Percentiles rank a stretch among this genome's conserved stretches.
These are phyloP conservation scores for Zelostemma sp. DNA, from an alignment of 1,140 invertebrate genomes.

Conservation along the genomic window DNA sequence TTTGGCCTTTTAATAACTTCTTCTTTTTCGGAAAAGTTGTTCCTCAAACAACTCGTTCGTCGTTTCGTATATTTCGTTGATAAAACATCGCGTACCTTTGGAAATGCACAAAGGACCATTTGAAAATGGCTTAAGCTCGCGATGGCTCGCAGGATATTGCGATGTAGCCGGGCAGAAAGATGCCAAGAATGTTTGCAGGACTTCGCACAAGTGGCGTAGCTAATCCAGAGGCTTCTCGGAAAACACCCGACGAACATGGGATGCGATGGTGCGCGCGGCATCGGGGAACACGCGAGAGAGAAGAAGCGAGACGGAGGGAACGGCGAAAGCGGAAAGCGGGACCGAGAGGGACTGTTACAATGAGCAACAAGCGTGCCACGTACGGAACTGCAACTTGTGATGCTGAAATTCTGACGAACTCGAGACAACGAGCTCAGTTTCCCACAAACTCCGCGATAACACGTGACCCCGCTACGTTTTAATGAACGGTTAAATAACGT, in stretches of 20 bases:
- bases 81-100: too few relatives aligned
- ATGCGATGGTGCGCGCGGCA: conserved; percentile 14
- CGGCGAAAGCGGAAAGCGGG: background rate
- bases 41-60: too few relatives aligned
- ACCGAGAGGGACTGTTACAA: background rate
- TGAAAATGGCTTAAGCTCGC: conserved; percentile 5
- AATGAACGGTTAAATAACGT: background rate
- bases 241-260: conserved; percentile 4
- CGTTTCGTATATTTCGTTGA: too few relatives aligned
- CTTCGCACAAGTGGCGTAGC: conserved; percentile 42
- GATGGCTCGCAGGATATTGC: conserved; percentile 4
- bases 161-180: conserved; percentile 12
- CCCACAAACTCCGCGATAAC: background rate
- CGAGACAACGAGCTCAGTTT: conserved; percentile 1
- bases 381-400: background rate
- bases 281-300: background rate
- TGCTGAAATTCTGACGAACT: background rate
- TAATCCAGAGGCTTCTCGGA: conserved; percentile 42
- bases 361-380: conserved; percentile 3
- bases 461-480: background rate
- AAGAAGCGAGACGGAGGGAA: background rate
- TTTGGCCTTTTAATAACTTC: conserved; percentile 8
- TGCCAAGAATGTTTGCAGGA: conserved; percentile 47
- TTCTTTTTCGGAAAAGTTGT: too few relatives aligned
- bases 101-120: background rate